These are phyloP conservation scores for Tiliacea aurago DNA, from an alignment of 2,888 invertebrate genomes.

Conservation along the genomic window DNA sequence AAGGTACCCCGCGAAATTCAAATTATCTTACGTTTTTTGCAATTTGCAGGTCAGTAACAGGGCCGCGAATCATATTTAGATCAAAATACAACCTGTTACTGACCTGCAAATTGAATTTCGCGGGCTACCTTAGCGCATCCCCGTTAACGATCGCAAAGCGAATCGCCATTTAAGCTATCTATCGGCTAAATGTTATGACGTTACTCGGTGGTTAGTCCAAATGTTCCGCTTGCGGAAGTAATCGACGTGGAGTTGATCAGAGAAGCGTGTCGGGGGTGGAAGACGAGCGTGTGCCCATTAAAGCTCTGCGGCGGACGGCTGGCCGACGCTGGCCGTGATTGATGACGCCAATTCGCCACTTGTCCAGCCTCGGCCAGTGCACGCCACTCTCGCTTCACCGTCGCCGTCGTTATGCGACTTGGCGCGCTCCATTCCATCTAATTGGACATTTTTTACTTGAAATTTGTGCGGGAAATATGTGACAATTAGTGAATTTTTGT, in stretches of 20 bases:
- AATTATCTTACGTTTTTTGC: too few species aligned
- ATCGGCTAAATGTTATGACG: constrained; percentile 25
- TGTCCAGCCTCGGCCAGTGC: constrained; percentile 71
- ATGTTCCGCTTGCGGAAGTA: constrained; percentile 59
- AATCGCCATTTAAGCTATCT: constrained; percentile 2
- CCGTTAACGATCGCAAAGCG: background rate
- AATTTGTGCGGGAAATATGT: constrained; percentile 32
- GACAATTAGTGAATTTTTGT: constrained; percentile 12
- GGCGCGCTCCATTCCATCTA: constrained; percentile 70
- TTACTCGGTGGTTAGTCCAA: constrained; percentile 18
- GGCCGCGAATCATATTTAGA: too few species aligned
- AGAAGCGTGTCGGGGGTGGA: constrained; percentile 71
- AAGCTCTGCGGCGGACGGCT: constrained; percentile 79
- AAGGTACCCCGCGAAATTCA: too few species aligned
- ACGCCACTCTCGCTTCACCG: constrained; percentile 60
- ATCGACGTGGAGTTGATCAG: constrained; percentile 76
- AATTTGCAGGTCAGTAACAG: too few species aligned
- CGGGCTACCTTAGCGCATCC: too few species aligned
- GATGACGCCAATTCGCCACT: constrained; percentile 87
- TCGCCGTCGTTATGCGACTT: constrained; percentile 67
- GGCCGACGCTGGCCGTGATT: constrained; percentile 76
- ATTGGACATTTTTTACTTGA: constrained; percentile 69
- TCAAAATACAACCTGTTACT: too few species aligned
- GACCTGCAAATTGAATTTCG: too few species aligned
- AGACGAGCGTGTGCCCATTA: constrained; percentile 79